Evolutionary conservation across 1,140 invertebrate genomes (phyloP).

Genomic region (Macrobrachium rosenbergii): DNA sequence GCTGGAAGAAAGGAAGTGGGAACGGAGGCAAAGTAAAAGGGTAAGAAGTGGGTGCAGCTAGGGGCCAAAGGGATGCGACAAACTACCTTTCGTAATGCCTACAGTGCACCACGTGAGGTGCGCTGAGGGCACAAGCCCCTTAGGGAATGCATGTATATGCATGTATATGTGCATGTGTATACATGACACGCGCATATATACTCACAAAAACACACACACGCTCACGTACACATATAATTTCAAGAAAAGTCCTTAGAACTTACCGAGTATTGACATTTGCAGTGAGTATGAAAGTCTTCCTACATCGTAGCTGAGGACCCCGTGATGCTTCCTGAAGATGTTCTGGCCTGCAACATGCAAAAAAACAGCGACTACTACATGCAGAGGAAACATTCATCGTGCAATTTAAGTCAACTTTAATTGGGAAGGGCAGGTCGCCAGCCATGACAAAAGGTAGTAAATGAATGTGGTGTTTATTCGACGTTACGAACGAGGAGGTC

Average conservation of each 20-base stretch:
- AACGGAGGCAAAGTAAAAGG: too few species aligned
- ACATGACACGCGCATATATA: not conserved
- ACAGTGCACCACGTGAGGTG: too few species aligned
- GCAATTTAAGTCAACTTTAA: too few species aligned
- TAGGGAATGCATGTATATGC: slow-evolving; percentile 5
- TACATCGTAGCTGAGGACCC: slow-evolving; percentile 73
- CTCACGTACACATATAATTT: not conserved
- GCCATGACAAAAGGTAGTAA: too few species aligned
- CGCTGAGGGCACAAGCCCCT: too few species aligned
- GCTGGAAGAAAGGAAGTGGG: too few species aligned
- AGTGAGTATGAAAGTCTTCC: slow-evolving; percentile 75
- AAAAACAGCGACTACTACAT: too few species aligned
- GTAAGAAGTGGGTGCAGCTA: too few species aligned
- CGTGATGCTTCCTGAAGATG: slow-evolving; percentile 74
- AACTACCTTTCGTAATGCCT: not conserved
- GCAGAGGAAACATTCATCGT: too few species aligned
- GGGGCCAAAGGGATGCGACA: not conserved
- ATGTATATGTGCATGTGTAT: slow-evolving; percentile 1
- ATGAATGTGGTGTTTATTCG: too few species aligned
- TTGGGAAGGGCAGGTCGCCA: too few species aligned
- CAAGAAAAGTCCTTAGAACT: not conserved
- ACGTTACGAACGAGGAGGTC: too few species aligned
- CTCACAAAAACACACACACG: not conserved
- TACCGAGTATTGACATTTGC: slow-evolving; percentile 73
- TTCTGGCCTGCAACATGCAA: slow-evolving; percentile 73